Evolutionary conservation across 2,888 invertebrate species (phyloP).

Genomic region (Drosophila nr. medialis): DNA sequence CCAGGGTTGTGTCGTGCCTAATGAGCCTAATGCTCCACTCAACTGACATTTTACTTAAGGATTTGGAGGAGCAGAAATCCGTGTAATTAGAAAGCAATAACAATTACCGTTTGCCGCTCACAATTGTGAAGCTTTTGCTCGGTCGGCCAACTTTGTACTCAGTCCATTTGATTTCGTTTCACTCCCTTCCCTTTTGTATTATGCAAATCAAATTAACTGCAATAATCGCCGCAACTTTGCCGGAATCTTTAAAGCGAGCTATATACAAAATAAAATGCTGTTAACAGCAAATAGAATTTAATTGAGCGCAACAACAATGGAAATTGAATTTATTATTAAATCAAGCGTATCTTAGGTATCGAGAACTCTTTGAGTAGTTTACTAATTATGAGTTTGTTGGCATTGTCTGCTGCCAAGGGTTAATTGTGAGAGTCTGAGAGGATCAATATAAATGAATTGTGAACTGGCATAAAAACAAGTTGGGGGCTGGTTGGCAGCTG

Average conservation of each 20-base stretch:
- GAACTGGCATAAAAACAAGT: background rate
- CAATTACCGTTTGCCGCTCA: slow-evolving; percentile 61
- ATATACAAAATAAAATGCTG: slow-evolving; percentile 8
- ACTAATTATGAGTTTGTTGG: slow-evolving; percentile 22
- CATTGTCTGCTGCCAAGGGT: slow-evolving; percentile 11
- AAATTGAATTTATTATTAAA: slow-evolving; percentile 61
- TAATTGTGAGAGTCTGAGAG: background rate
- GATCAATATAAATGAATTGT: background rate
- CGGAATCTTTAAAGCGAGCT: slow-evolving; percentile 25
- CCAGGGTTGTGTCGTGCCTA: slow-evolving; percentile 35
- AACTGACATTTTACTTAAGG: slow-evolving; percentile 79
- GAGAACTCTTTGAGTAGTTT: slow-evolving; percentile 23
- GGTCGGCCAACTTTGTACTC: slow-evolving; percentile 5
- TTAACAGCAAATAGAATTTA: slow-evolving; percentile 16
- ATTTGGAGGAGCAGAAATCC: slow-evolving; percentile 58
- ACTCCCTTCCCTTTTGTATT: slow-evolving; percentile 26
- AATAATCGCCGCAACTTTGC: slow-evolving; percentile 51
- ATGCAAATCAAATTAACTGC: slow-evolving; percentile 59
- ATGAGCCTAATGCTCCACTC: slow-evolving; percentile 67
- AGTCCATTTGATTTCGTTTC: slow-evolving; percentile 64
- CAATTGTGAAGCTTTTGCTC: slow-evolving; percentile 20
- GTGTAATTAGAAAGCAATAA: slow-evolving; percentile 80
- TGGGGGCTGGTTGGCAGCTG: background rate
- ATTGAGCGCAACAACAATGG: slow-evolving; percentile 46
- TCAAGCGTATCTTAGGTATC: slow-evolving; percentile 44